A percentile compares a stretch with the other conserved stretches of the same genome.
Conservation (phyloP, 2,113 vertebrate genomes). For the Vidua macroura region DNA sequence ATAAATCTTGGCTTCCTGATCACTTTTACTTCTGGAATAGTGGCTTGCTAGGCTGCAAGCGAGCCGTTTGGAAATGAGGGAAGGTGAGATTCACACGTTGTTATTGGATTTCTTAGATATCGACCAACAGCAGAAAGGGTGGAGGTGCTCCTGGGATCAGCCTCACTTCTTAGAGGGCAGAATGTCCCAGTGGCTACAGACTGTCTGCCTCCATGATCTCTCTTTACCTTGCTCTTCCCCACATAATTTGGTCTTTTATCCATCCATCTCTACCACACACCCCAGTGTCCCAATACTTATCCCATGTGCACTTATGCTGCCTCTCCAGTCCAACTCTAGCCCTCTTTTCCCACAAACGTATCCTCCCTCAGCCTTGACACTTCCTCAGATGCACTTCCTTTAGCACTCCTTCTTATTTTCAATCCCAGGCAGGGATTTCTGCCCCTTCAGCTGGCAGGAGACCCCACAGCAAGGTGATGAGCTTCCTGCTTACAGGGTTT, state of each 20-base stretch:
- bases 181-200: background rate
- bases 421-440: background rate
- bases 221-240: background rate
- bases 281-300: background rate
- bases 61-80: background rate
- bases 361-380: background rate
- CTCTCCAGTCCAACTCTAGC: background rate
- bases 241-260: background rate
- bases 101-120: slow-evolving; percentile 10
- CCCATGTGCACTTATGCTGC: background rate
- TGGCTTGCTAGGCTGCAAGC: background rate
- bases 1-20: background rate
- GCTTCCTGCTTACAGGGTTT: background rate
- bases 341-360: accelerated
- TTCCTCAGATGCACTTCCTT: background rate
- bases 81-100: slow-evolving; percentile 13
- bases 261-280: background rate
- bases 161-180: background rate
- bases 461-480: background rate
- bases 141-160: background rate
- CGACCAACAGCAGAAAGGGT: background rate
- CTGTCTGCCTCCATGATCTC: background rate
- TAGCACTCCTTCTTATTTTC: background rate
- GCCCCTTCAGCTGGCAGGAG: background rate
- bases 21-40: background rate